Evolutionary conservation across 2,797 vertebrate genomes (phyloP), one percentile per base, ranked within the genome.

Genomic region (Schizopygopsis malacanthus): DNA sequence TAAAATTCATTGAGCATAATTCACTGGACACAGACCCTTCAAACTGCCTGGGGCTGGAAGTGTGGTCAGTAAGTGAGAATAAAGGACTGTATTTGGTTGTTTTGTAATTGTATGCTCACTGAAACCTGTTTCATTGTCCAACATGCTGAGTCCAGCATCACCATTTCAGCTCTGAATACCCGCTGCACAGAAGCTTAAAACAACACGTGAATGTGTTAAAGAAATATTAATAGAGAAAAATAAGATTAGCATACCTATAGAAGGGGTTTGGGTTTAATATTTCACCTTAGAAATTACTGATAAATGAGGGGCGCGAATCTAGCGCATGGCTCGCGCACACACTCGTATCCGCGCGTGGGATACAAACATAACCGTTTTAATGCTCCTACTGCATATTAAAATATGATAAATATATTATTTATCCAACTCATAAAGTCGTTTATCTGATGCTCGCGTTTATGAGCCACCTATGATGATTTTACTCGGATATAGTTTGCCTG

Each of bases 101-200:
- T 80, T 67, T 61, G 77, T 54, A 69, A 81, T 52, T 77, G 78
- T 33, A 65, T 75, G 45, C 33, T 16, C 63, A 61, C 50, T 88
- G 59, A 82, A 93, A 93, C 93, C 92, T 90, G 93, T 91, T 91
- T 91, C 92, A 90, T 92, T 93, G 93, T 92, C 88, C 90, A 89
- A 89, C 89, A 89, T 86, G 87, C 89, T 91, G 91, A 88, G 76
- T 79, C 33, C 84, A 80, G 87, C 87, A 88, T 86, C 87, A 75
- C 70, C 25, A 39, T 72, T 71, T 47, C 65, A 25, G 52, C 85
- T 59, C 63, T 61, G 50, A 25, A 47, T 25, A 7, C 70, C 37
- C 59, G 39, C 11, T 20, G 71, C 56, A 71, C 63, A 52, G 56
- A 13, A 72, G 61, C 70, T 65, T 20, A 25, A 22, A 81, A 83